phyloP scores from a whole-genome alignment of 2,888 invertebrate species.

The Choristoneura rosaceana region DNA sequence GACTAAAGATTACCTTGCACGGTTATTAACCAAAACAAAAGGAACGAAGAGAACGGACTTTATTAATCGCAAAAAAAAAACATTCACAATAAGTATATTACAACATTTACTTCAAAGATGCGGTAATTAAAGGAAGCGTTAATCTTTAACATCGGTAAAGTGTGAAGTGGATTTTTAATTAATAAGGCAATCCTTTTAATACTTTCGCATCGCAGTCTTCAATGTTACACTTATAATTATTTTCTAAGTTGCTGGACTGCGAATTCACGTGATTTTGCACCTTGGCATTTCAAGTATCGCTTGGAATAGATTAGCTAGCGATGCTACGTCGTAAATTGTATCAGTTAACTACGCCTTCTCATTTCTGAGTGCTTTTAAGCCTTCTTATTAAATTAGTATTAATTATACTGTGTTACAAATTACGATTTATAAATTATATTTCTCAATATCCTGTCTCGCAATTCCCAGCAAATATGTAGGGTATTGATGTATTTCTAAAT shows the following conservation, averaged over 20 bases:
- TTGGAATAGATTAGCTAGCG: slow-evolving; percentile 53
- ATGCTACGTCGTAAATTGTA: slow-evolving; percentile 56
- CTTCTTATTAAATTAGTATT: neutral
- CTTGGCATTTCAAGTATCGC: slow-evolving; percentile 70
- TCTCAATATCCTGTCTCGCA: neutral
- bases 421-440: slow-evolving; percentile 1
- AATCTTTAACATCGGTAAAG: slow-evolving; percentile 30
- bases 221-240: slow-evolving; percentile 43
- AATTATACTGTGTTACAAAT: neutral
- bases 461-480: neutral
- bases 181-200: slow-evolving; percentile 28
- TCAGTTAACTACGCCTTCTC: slow-evolving; percentile 54
- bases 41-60: slow-evolving; percentile 1
- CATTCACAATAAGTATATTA: neutral
- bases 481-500: neutral
- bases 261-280: slow-evolving; percentile 52
- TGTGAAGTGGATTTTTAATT: slow-evolving; percentile 7
- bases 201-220: slow-evolving; percentile 26
- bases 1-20: neutral
- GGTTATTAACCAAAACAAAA: slow-evolving; percentile 11
- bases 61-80: neutral
- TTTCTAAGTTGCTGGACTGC: slow-evolving; percentile 10
- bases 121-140: slow-evolving; percentile 30
- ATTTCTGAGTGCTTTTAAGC: neutral
- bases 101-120: slow-evolving; percentile 1